Conservation (phyloP, 2,113 vertebrate species). For the Tiliqua scincoides region DNA sequence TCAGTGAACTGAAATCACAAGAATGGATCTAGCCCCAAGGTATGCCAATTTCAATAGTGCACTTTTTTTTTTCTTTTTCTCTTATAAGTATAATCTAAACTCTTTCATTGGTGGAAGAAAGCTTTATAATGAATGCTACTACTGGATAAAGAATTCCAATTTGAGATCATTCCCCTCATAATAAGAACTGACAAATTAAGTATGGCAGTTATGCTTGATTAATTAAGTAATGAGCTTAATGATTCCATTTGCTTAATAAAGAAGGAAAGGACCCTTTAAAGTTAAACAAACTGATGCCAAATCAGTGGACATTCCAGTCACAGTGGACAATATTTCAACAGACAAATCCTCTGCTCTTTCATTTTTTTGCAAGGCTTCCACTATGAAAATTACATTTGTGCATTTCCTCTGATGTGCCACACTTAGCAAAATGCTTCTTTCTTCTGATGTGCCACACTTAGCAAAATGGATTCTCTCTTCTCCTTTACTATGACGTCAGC, state of each 20-base stretch:
- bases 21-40: not conserved
- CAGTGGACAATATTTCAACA: constrained; percentile 9
- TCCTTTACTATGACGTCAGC: not conserved
- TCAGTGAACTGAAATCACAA: not conserved
- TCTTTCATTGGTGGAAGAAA: not conserved
- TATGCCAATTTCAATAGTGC: not conserved
- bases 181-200: not conserved
- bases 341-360: not conserved
- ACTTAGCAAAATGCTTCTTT: constrained; percentile 13
- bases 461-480: constrained; percentile 2
- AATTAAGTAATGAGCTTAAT: constrained; percentile 14
- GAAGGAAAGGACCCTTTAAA: constrained; percentile 14
- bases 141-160: not conserved
- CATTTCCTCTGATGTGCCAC: not conserved
- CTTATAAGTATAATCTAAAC: not conserved
- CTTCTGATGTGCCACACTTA: not conserved
- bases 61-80: not conserved
- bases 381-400: too few relatives aligned
- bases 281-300: constrained; percentile 28
- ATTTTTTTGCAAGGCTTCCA: not conserved
- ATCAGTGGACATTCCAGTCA: constrained; percentile 2
- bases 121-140: not conserved
- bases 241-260: constrained; percentile 6
- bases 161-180: constrained; percentile 28
- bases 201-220: constrained; percentile 2